These are phyloP conservation scores for Dinocampus coccinellae DNA, from an alignment of 2,888 invertebrate species.

Conservation along the genomic window DNA sequence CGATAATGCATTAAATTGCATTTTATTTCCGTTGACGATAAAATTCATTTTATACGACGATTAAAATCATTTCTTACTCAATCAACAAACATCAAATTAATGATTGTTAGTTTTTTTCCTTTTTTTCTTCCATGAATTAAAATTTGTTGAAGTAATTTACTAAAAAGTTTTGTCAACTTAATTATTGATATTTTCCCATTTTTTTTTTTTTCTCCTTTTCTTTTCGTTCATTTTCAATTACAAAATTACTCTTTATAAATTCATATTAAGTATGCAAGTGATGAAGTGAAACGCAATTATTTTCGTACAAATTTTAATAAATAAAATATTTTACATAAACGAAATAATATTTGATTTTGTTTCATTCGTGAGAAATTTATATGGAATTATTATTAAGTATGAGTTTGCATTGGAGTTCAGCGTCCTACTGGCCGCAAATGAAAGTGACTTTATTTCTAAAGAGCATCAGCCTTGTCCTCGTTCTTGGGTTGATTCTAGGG, in stretches of 20 bases:
- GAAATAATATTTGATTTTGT: background rate
- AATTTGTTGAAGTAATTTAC: background rate
- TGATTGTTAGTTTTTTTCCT: background rate
- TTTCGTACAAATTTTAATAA: background rate
- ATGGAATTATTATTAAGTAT: conserved; percentile 5
- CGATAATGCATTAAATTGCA: background rate
- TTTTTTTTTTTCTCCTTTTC: background rate
- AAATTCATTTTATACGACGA: background rate
- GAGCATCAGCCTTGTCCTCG: conserved; percentile 33
- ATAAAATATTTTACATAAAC: background rate
- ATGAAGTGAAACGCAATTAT: background rate
- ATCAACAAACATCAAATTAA: background rate
- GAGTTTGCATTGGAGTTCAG: conserved; percentile 27
- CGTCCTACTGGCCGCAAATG: conserved; percentile 31
- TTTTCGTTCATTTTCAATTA: background rate
- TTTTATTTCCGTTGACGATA: conserved; percentile 5
- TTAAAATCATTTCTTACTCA: conserved; percentile 1
- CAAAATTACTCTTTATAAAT: background rate
- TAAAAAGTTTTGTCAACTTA: conserved; percentile 7
- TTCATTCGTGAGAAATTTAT: conserved; percentile 6
- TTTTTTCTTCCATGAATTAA: no score
- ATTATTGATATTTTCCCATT: background rate
- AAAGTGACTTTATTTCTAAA: conserved; percentile 30
- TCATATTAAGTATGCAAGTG: background rate
- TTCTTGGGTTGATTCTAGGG: conserved; percentile 32